phyloP scores from a whole-genome alignment of 2,888 invertebrate genomes.

The Actias luna region DNA sequence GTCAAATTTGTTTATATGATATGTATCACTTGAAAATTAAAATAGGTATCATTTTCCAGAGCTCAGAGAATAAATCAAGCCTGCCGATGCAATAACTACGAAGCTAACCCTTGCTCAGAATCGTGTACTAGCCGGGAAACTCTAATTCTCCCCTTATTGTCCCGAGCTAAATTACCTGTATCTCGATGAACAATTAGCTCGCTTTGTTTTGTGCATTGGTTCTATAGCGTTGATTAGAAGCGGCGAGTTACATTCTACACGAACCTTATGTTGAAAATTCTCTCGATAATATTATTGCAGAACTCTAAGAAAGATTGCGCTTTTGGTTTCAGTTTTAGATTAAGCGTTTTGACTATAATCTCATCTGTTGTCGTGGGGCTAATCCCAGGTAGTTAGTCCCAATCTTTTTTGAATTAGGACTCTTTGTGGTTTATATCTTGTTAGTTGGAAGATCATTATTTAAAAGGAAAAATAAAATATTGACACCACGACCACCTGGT shows the following conservation, averaged over 20 bases:
- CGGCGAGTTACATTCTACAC: neutral
- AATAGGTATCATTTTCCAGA: neutral
- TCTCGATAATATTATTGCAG: neutral
- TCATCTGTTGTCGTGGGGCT: too few relatives aligned
- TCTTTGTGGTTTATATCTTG: too few relatives aligned
- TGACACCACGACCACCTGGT: too few relatives aligned
- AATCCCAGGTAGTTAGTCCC: too few relatives aligned
- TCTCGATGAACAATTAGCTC: constrained; percentile 7
- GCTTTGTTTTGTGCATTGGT: constrained; percentile 5
- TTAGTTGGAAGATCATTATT: too few relatives aligned
- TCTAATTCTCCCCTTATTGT: constrained; percentile 1
- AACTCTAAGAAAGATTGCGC: too few relatives aligned
- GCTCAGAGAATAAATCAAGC: neutral
- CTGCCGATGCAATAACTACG: neutral
- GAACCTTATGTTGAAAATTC: neutral
- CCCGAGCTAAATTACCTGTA: constrained; percentile 6
- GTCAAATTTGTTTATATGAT: too few relatives aligned
- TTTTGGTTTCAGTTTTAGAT: too few relatives aligned
- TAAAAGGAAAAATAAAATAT: too few relatives aligned
- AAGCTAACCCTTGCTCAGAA: neutral
- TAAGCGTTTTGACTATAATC: too few relatives aligned
- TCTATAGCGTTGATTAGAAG: constrained; percentile 9
- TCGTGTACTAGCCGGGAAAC: neutral
- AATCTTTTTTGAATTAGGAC: too few relatives aligned
- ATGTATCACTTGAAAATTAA: neutral